Evolutionary conservation across 2,888 invertebrate species (phyloP), one percentile per base, ranked within the genome.

Genomic region (Scaptomyza parva): DNA sequence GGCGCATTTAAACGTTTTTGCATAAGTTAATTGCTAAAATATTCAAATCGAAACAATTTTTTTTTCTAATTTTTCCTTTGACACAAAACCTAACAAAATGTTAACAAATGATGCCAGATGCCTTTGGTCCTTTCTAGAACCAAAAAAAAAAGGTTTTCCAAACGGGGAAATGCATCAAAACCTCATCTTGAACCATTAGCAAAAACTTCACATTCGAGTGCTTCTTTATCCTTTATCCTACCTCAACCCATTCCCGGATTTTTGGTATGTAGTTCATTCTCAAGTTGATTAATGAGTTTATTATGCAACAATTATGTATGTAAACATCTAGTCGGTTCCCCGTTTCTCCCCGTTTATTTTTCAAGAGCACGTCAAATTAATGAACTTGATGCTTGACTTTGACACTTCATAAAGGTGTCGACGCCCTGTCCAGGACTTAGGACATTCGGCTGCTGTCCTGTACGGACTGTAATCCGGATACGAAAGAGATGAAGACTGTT

Each of bases 321-420:
- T 86, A 86, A 82, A 82, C 69, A 78, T 51, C n/a, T 60, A 66
- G 44, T 30, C 78, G 74, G 76, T 63, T 76, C 59, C n/a, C 71
- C 68, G 76, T 83, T 85, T 89, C 9, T 33, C n/a, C 65, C 70
- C 67, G 63, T 70, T 28, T 28, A 14, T 17, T 33, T 11, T 73
- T 65, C 85, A 58, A 77, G 84, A 86, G 78, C 71, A 68, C 66
- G 76, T 80, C 88, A 85, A 80, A 88, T 86, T 85, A 84, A 88
- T 88, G 87, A 84, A 81, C 85, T 86, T 65, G 63, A 59, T 72
- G 60, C 82, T 85, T 85, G 85, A 85, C 76, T 78, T 73, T 79
- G 82, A 87, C 86, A 86, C 88, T 88, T 88, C 87, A 86, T 86
- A 86, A 86, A 88, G 79, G 72, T 88, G 87, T 86, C 86, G 81